Conservation (phyloP, 2,888 invertebrate genomes). For the Drosophila subsilvestris region DNA sequence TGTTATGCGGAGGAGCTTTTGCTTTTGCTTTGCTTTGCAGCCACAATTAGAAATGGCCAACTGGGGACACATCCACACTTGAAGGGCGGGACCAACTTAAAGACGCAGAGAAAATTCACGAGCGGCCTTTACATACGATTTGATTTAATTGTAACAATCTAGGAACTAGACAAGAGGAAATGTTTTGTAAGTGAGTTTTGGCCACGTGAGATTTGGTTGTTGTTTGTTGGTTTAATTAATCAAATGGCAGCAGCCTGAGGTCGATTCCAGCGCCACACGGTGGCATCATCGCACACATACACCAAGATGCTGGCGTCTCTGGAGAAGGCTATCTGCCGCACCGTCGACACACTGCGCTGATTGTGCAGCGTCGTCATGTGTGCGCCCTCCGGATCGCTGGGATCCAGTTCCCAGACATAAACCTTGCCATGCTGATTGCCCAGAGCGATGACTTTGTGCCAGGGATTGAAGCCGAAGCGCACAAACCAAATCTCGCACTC, state of each 20-base stretch:
- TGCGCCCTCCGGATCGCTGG: conserved; percentile 91
- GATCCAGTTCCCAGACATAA: conserved; percentile 97
- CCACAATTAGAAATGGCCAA: conserved; percentile 52
- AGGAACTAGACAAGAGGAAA: conserved; percentile 56
- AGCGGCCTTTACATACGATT: conserved; percentile 1
- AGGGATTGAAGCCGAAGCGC: conserved; percentile 96
- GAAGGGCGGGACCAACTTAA: neutral
- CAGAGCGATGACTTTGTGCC: conserved; percentile 95
- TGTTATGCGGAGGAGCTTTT: conserved; percentile 38
- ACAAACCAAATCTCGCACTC: conserved; percentile 99
- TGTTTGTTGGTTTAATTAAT: conserved; percentile 26
- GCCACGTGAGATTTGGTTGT: conserved; percentile 74
- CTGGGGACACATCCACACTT: conserved; percentile 20
- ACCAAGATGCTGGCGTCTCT: conserved; percentile 93
- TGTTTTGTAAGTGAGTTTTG: conserved; percentile 57
- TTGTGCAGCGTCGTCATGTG: conserved; percentile 92
- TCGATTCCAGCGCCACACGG: conserved; percentile 97
- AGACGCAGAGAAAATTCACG: conserved; percentile 20
- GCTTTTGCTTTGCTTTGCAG: conserved; percentile 28
- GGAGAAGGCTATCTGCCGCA: conserved; percentile 96
- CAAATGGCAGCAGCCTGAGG: conserved; percentile 55
- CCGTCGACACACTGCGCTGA: conserved; percentile 93
- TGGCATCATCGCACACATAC: conserved; percentile 98
- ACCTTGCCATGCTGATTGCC: conserved; percentile 98
- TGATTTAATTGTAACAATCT: conserved; percentile 33